Percentiles rank a stretch among this genome's conserved stretches.
phyloP scores from a whole-genome alignment of 2,797 vertebrate species.

The Pogoniulus pusillus region DNA sequence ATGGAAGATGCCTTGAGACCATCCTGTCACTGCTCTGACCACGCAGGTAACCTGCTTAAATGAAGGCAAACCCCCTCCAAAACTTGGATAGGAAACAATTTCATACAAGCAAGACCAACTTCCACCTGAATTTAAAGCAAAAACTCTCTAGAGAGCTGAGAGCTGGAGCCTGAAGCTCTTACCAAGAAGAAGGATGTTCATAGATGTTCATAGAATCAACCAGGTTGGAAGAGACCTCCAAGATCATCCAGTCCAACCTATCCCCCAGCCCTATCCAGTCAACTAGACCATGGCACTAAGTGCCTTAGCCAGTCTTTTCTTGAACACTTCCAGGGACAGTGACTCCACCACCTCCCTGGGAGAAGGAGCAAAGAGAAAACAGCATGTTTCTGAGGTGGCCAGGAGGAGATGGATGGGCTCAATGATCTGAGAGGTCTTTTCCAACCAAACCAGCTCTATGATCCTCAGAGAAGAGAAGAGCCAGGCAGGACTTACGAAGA shows the following conservation, averaged over 20 bases:
- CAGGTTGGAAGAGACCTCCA: too few relatives aligned
- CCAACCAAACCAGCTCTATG: too few relatives aligned
- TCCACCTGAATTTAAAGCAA: background rate
- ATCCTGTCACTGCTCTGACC: background rate
- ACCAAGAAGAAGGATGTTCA: background rate
- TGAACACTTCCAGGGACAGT: too few relatives aligned
- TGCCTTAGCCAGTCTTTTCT: too few relatives aligned
- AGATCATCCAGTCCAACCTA: too few relatives aligned
- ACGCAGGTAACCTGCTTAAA: background rate
- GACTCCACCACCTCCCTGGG: too few relatives aligned
- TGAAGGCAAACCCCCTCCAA: constrained; percentile 1
- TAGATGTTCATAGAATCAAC: too few relatives aligned
- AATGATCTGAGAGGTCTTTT: too few relatives aligned
- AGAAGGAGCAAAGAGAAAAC: background rate
- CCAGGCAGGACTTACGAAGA: background rate
- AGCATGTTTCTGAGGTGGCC: background rate
- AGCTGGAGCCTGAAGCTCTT: background rate
- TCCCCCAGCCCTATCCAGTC: too few relatives aligned
- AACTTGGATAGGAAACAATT: background rate
- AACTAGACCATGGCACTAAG: too few relatives aligned
- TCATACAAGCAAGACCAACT: background rate
- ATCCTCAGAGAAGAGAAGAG: background rate
- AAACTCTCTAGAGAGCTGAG: background rate
- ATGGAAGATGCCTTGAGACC: background rate
- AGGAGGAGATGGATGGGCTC: background rate